Conservation (phyloP, 2,113 vertebrate species). For the Gadus chalcogrammus region DNA sequence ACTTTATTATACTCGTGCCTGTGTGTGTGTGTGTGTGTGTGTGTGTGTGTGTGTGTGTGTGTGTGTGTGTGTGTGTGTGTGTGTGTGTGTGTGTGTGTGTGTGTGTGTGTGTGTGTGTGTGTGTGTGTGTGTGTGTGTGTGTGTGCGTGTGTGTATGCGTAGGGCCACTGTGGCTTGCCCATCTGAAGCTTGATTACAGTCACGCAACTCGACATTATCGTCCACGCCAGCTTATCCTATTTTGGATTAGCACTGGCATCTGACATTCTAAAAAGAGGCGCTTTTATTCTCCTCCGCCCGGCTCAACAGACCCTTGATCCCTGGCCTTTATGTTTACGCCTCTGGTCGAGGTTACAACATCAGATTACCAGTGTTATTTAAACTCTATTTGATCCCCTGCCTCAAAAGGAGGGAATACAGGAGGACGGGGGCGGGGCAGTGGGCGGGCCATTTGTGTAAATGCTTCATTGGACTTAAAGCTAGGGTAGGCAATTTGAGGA, state of each 20-base stretch:
- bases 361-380: slow-evolving; percentile 65
- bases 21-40: too few relatives aligned
- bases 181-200: slow-evolving; percentile 51
- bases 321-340: slow-evolving; percentile 42
- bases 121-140: not conserved
- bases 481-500: too few relatives aligned
- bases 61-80: not conserved
- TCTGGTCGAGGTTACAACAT: slow-evolving; percentile 48
- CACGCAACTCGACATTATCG: slow-evolving; percentile 26
- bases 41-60: not conserved
- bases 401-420: slow-evolving; percentile 10
- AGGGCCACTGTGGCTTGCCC: slow-evolving; percentile 11
- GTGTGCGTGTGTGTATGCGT: too few relatives aligned
- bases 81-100: not conserved
- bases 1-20: slow-evolving; percentile 45
- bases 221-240: slow-evolving; percentile 35
- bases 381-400: slow-evolving; percentile 55
- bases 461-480: too few relatives aligned
- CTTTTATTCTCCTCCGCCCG: slow-evolving; percentile 40
- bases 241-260: slow-evolving; percentile 54
- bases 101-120: not conserved
- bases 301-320: slow-evolving; percentile 50
- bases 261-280: slow-evolving; percentile 44
- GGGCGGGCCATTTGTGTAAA: too few relatives aligned
- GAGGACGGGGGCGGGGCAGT: too few relatives aligned